phyloP scores from a whole-genome alignment of 2,888 invertebrate species.

The Drosophila atroscutellata region DNA sequence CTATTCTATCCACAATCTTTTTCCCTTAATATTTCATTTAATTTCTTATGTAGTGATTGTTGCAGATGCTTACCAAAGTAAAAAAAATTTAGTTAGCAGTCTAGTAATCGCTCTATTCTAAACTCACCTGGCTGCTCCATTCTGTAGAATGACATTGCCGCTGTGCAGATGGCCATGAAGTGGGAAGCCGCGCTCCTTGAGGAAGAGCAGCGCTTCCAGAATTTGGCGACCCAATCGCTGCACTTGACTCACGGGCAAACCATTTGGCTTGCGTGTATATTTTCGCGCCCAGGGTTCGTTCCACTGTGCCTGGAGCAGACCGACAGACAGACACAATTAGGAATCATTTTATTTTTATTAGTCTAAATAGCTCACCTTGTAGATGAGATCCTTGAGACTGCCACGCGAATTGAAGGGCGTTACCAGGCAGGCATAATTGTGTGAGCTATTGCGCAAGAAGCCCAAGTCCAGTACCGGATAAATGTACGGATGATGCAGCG shows the following conservation, averaged over 20 bases:
- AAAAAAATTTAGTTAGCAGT: constrained; percentile 18
- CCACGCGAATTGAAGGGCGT: constrained; percentile 94
- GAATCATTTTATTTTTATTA: not conserved
- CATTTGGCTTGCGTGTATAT: constrained; percentile 89
- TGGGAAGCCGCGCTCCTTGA: constrained; percentile 94
- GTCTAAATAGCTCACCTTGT: constrained; percentile 88
- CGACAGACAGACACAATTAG: constrained; percentile 33
- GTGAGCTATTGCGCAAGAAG: constrained; percentile 87
- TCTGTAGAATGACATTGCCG: constrained; percentile 96
- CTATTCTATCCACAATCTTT: not conserved
- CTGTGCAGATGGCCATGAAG: constrained; percentile 94
- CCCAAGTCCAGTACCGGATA: constrained; percentile 95
- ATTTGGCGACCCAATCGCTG: constrained; percentile 95
- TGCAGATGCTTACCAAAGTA: not conserved
- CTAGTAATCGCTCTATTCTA: not conserved
- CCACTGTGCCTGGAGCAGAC: constrained; percentile 88
- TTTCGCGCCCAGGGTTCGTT: constrained; percentile 92
- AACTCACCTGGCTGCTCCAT: constrained; percentile 93
- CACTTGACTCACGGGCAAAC: constrained; percentile 91
- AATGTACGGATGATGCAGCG: constrained; percentile 96
- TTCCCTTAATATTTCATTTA: not conserved
- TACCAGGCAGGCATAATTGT: constrained; percentile 90
- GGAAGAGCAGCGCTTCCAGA: constrained; percentile 93
- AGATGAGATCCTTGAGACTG: constrained; percentile 95
- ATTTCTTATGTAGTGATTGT: not conserved